Conservation (phyloP, 2,797 vertebrate genomes). For the Pantherophis vulpinus region DNA sequence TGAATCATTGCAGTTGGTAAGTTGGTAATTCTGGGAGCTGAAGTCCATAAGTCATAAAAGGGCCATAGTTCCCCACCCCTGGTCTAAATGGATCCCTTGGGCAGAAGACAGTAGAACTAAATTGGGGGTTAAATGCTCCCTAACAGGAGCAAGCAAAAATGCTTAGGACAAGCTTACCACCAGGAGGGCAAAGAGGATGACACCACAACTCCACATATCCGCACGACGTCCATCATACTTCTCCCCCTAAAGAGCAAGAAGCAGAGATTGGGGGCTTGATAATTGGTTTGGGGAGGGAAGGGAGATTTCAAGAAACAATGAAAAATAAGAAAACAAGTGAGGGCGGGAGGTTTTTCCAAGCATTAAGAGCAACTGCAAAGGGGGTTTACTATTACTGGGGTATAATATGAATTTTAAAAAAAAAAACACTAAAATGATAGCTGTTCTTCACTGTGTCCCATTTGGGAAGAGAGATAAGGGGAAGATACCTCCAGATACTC, state of each 20-base stretch:
- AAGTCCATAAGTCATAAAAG: no score
- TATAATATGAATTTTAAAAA: background rate
- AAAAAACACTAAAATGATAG: background rate
- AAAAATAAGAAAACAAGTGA: background rate
- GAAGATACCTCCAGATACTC: background rate
- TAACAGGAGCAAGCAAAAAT: no score
- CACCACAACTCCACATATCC: constrained; percentile 93
- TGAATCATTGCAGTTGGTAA: no score
- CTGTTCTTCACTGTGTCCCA: background rate
- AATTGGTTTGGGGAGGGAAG: background rate
- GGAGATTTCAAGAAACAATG: background rate
- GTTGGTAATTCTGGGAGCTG: no score
- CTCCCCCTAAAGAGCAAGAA: constrained; percentile 76
- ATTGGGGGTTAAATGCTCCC: background rate
- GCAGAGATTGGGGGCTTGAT: background rate
- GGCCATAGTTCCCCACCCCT: no score
- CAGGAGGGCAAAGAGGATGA: constrained; percentile 91
- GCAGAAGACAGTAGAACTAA: background rate
- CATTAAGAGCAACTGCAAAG: background rate
- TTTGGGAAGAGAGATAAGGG: background rate
- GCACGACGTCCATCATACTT: constrained; percentile 91
- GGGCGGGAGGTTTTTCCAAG: background rate
- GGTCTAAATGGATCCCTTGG: background rate
- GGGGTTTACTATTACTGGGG: background rate
- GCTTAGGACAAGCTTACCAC: constrained; percentile 75